phyloP scores from a whole-genome alignment of 1,140 invertebrate species.

The Drosophila pseudoananassae region DNA sequence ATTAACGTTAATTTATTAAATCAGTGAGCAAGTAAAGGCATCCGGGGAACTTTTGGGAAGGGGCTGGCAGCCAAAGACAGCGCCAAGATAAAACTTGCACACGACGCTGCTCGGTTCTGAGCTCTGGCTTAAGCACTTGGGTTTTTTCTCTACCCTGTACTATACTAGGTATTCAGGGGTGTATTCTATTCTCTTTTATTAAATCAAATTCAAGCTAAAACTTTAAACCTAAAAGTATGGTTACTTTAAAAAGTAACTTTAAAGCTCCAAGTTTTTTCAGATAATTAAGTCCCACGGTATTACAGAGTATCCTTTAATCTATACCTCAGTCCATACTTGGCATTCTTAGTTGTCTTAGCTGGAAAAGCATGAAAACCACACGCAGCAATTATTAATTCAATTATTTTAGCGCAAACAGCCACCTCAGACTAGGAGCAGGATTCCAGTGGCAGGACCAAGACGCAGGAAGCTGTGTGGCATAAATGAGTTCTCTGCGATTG shows the following conservation, averaged over 20 bases:
- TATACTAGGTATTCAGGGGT: not conserved
- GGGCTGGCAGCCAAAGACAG: conserved; percentile 16
- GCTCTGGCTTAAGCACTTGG: conserved; percentile 46
- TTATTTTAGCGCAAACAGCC: conserved; percentile 82
- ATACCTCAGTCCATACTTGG: not conserved
- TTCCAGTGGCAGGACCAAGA: conserved; percentile 30
- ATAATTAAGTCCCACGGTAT: not conserved
- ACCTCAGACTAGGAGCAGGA: conserved; percentile 62
- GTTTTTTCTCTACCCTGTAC: conserved; percentile 24
- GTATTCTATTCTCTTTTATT: not conserved
- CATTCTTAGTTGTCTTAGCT: conserved; percentile 75
- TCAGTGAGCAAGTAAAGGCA: conserved; percentile 83
- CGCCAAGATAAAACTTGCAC: conserved; percentile 76
- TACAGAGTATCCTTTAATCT: not conserved
- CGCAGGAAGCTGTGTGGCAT: conserved; percentile 56
- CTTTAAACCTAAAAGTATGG: not conserved
- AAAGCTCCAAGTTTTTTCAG: too few relatives aligned
- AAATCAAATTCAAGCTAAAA: not conserved
- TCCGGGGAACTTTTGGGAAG: conserved; percentile 32
- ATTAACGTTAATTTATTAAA: conserved; percentile 84
- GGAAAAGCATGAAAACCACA: conserved; percentile 83
- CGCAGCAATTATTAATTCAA: conserved; percentile 84
- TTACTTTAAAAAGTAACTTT: too few relatives aligned
- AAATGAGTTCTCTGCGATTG: conserved; percentile 60
- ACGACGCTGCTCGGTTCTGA: conserved; percentile 50